Evolutionary conservation across 1,140 invertebrate genomes (phyloP).

Genomic region (Anadara kagoshimensis): DNA sequence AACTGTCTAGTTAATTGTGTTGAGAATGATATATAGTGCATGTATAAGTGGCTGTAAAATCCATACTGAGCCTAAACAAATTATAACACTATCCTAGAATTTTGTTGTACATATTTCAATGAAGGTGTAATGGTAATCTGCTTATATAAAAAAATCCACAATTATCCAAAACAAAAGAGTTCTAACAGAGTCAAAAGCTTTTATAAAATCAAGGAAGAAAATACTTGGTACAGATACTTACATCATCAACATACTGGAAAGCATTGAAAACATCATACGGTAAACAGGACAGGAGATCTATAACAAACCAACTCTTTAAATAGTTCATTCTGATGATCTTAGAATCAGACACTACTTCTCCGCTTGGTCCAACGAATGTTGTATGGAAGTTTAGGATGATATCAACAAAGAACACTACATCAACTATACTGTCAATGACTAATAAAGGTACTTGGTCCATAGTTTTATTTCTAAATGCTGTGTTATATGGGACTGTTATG

Average conservation of each 20-base stretch:
- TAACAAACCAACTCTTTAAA: slow-evolving; percentile 99
- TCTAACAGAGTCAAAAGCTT: neutral
- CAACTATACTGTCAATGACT: slow-evolving; percentile 91
- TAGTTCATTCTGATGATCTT: slow-evolving; percentile 85
- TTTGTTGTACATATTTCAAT: too few relatives aligned
- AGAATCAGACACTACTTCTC: slow-evolving; percentile 80
- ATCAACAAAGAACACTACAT: slow-evolving; percentile 99
- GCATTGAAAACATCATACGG: slow-evolving; percentile 99
- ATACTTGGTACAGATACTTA: slow-evolving; percentile 75
- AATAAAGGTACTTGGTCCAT: slow-evolving; percentile 98
- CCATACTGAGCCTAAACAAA: too few relatives aligned
- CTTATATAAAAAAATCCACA: neutral
- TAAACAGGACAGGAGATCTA: slow-evolving; percentile 98
- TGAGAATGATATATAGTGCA: too few relatives aligned
- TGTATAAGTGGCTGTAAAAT: too few relatives aligned
- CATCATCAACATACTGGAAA: slow-evolving; percentile 99
- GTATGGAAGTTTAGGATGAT: slow-evolving; percentile 99
- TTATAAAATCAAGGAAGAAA: neutral
- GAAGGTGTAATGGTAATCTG: too few relatives aligned
- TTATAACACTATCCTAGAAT: too few relatives aligned
- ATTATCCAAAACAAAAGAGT: neutral
- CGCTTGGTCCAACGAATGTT: slow-evolving; percentile 98
- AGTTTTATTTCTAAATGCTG: slow-evolving; percentile 99
- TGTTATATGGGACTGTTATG: slow-evolving; percentile 99
- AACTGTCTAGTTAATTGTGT: too few relatives aligned